Conservation (phyloP, 1,140 invertebrate genomes). For the Paralvinella palmiformis region DNA sequence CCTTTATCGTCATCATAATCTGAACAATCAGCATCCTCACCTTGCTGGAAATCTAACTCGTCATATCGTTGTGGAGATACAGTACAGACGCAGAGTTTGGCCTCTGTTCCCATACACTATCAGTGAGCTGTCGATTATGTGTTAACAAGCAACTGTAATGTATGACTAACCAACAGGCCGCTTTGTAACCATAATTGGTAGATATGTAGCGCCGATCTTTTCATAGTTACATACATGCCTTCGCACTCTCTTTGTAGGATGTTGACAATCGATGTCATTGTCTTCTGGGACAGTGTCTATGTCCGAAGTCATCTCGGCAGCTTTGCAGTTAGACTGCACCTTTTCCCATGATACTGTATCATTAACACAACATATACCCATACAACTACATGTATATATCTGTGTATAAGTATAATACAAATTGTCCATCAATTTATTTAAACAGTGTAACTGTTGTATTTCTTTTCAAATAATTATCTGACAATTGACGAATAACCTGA, state of each 20-base stretch:
- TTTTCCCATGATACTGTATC: constrained; percentile 4
- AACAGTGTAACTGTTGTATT: neutral
- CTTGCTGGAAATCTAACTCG: constrained; percentile 1
- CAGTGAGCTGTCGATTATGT: too few relatives aligned
- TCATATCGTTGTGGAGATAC: constrained; percentile 3
- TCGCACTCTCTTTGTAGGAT: neutral
- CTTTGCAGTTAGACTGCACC: neutral
- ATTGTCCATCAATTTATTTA: neutral
- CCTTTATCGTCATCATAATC: neutral
- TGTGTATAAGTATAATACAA: neutral
- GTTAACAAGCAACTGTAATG: neutral
- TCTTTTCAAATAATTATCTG: neutral
- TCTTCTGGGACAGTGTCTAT: constrained; percentile 1
- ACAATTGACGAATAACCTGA: too few relatives aligned
- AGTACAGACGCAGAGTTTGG: too few relatives aligned
- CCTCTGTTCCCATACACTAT: too few relatives aligned
- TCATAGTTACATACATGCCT: neutral
- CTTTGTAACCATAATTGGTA: neutral
- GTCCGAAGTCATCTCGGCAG: neutral
- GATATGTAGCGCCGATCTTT: neutral
- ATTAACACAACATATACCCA: neutral
- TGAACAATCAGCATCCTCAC: neutral
- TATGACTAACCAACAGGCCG: constrained; percentile 3
- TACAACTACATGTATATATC: constrained; percentile 3
- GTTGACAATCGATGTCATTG: neutral